Conservation (phyloP, 2,888 invertebrate genomes). For the Microplitis deprimator region DNA sequence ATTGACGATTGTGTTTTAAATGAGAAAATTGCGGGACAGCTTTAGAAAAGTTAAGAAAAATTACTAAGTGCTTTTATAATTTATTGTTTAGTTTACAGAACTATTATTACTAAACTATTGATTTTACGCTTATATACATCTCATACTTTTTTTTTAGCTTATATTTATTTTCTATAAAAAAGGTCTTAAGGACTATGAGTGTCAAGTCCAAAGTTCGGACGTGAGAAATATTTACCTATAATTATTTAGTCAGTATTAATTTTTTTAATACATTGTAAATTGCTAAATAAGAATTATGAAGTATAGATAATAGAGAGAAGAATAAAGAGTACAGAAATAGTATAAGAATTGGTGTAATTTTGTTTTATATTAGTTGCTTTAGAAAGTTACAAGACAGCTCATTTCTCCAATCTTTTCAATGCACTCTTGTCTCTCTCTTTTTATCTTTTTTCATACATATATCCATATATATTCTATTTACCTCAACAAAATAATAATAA, state of each 20-base stretch:
- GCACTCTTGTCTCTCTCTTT: neutral
- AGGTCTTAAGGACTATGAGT: neutral
- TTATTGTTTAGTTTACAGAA: too few species aligned
- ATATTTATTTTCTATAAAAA: neutral
- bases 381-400: constrained; percentile 34
- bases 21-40: neutral
- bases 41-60: constrained; percentile 3
- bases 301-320: constrained; percentile 11
- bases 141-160: neutral
- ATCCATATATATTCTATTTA: constrained; percentile 11
- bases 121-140: neutral
- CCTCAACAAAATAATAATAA: constrained; percentile 30
- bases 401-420: constrained; percentile 1
- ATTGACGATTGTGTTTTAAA: constrained; percentile 28
- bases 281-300: neutral
- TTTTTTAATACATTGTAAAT: neutral
- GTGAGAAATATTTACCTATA: neutral
- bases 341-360: constrained; percentile 33
- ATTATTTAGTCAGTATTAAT: too few species aligned
- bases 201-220: neutral
- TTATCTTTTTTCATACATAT: neutral
- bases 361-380: constrained; percentile 31
- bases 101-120: too few species aligned
- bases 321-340: neutral
- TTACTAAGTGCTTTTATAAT: neutral